Percentiles rank a stretch among this genome's conserved stretches.
These are phyloP conservation scores for Macquaria ambigua DNA, from an alignment of 2,113 vertebrate genomes.

Conservation along the genomic window DNA sequence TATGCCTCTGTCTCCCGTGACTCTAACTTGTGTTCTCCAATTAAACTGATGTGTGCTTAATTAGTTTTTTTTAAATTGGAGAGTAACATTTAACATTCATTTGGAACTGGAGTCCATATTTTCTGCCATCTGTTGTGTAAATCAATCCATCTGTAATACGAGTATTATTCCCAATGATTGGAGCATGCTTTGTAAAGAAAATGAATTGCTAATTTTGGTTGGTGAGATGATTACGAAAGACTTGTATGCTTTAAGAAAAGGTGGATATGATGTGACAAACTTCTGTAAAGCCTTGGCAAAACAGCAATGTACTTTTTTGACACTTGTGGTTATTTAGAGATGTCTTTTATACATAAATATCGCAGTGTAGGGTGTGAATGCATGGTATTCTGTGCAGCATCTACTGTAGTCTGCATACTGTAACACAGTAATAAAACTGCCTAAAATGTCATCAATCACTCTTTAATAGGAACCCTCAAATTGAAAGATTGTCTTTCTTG, in stretches of 20 bases:
- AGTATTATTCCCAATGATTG: neutral
- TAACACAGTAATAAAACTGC: neutral
- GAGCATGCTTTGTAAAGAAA: neutral
- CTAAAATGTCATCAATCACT: conserved; percentile 3
- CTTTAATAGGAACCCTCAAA: neutral
- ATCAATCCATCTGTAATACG: conserved; percentile 28
- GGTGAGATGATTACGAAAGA: neutral
- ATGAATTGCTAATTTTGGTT: neutral
- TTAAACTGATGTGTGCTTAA: neutral
- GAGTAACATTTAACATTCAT: conserved; percentile 2
- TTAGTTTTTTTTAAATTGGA: no score
- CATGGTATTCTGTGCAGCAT: neutral
- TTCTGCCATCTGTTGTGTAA: conserved; percentile 26
- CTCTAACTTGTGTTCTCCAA: neutral
- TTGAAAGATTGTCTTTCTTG: conserved; percentile 6
- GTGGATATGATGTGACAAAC: neutral
- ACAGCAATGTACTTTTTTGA: neutral
- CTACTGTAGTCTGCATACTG: neutral
- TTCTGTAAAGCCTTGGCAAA: neutral
- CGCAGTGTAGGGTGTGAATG: neutral
- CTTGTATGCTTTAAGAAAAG: neutral
- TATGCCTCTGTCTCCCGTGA: neutral
- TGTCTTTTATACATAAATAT: neutral
- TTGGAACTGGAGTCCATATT: conserved; percentile 15
- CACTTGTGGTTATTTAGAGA: neutral